phyloP scores from a whole-genome alignment of 2,113 vertebrate genomes.

The Excalfactoria chinensis region DNA sequence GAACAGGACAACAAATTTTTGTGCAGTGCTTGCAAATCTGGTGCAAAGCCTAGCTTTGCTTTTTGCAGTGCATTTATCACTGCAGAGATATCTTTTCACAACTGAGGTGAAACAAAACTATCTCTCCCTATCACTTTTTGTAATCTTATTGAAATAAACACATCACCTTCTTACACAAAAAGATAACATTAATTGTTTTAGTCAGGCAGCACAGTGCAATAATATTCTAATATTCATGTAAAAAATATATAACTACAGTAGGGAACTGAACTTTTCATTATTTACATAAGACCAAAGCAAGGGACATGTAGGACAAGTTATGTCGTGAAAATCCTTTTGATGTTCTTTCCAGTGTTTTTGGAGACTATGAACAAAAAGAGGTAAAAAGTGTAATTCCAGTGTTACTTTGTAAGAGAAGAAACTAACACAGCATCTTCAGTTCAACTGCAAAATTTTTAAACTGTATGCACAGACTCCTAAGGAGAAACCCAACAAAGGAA shows the following conservation, averaged over 20 bases:
- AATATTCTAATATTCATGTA: constrained; percentile 22
- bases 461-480: background rate
- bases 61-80: background rate
- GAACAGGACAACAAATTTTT: background rate
- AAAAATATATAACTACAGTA: background rate
- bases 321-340: too few species aligned
- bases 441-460: background rate
- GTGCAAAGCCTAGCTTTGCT: background rate
- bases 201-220: background rate
- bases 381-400: too few species aligned
- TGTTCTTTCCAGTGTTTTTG: too few species aligned
- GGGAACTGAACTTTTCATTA: constrained; percentile 5
- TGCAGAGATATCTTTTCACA: background rate
- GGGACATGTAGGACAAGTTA: too few species aligned
- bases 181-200: background rate
- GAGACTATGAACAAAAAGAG: too few species aligned
- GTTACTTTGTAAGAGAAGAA: too few species aligned
- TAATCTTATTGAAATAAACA: constrained; percentile 29
- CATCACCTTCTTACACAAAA: background rate
- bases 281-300: background rate
- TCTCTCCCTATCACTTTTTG: background rate
- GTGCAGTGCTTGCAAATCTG: background rate
- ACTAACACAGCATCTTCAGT: background rate
- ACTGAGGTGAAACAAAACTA: background rate
- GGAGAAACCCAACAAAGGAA: background rate